A percentile compares a stretch with the other conserved stretches of the same genome.
These are phyloP conservation scores for Hystrix brachyura DNA, from an alignment of 2,113 vertebrate genomes.

Conservation along the genomic window DNA sequence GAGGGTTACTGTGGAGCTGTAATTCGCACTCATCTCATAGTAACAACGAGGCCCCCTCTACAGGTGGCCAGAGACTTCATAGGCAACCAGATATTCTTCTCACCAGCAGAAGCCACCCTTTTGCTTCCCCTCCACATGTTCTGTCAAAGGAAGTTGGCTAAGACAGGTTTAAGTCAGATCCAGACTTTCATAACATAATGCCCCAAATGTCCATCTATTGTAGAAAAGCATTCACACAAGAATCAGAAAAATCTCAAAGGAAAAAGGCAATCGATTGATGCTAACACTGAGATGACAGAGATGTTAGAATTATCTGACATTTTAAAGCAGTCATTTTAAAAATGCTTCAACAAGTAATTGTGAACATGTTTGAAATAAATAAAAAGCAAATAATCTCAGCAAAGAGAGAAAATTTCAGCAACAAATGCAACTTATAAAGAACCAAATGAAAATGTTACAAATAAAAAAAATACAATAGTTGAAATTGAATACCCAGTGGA, in stretches of 20 bases:
- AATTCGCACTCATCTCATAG: not conserved
- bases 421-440: not conserved
- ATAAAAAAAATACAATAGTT: not conserved
- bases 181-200: not conserved
- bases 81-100: not conserved
- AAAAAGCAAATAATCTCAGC: not conserved
- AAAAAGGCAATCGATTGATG: not conserved
- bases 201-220: not conserved
- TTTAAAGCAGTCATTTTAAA: not conserved
- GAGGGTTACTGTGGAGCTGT: not conserved
- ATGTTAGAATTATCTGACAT: not conserved
- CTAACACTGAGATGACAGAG: not conserved
- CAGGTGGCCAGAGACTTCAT: not conserved
- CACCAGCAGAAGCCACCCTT: not conserved
- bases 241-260: constrained; percentile 15
- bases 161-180: not conserved
- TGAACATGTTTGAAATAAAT: not conserved
- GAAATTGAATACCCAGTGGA: not conserved
- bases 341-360: not conserved
- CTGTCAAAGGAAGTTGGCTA: not conserved
- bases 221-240: not conserved
- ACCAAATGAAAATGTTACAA: not conserved
- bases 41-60: not conserved
- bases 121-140: not conserved
- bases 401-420: not conserved